Conservation (phyloP, 2,797 vertebrate genomes). For the Dermochelys coriacea region DNA sequence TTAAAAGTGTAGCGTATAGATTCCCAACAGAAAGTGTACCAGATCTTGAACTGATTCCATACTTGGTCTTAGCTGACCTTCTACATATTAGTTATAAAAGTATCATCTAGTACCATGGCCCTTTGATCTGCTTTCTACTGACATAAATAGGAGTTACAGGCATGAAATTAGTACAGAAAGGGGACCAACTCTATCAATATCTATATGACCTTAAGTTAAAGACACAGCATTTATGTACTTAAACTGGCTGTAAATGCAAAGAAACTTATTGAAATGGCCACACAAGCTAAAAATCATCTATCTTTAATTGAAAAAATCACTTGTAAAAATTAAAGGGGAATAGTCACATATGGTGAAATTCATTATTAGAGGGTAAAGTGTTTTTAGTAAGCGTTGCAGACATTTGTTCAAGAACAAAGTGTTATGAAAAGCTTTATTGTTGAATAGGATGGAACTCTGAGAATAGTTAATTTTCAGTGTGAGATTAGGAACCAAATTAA, state of each 20-base stretch:
- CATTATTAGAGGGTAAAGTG: fast-evolving
- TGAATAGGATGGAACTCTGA: not conserved
- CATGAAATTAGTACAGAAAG: not conserved
- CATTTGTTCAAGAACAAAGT: not conserved
- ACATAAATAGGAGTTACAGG: not conserved
- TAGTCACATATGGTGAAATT: not conserved
- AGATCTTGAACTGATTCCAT: not conserved
- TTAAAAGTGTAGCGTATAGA: not conserved
- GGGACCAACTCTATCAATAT: not conserved
- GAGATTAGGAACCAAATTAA: not conserved
- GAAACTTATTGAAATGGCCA: not conserved
- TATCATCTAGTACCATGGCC: not conserved
- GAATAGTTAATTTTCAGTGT: not conserved
- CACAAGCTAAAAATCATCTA: not conserved
- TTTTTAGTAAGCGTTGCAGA: not conserved
- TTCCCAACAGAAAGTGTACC: not conserved
- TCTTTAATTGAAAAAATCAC: not conserved
- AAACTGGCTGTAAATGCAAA: not conserved
- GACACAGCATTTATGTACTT: not conserved
- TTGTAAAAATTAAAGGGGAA: fast-evolving
- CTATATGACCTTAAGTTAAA: not conserved
- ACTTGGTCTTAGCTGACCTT: not conserved
- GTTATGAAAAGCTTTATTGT: not conserved
- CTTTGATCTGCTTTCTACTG: not conserved
- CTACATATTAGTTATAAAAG: not conserved